phyloP scores from a whole-genome alignment of 2,888 invertebrate species.

The Calameuta idolon region DNA sequence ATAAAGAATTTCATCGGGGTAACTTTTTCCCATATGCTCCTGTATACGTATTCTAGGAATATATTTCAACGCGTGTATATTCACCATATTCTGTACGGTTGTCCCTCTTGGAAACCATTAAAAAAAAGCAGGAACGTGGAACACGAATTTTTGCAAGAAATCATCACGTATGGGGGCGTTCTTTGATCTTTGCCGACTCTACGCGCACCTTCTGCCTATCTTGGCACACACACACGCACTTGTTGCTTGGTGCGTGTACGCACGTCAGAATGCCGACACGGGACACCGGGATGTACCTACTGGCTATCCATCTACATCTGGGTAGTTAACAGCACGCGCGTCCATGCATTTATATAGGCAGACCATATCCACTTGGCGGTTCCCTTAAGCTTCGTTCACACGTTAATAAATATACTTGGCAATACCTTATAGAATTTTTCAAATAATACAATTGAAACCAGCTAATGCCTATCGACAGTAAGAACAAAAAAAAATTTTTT shows the following conservation, averaged over 20 bases:
- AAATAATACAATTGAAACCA: neutral
- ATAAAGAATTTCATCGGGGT: neutral
- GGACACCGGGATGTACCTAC: conserved; percentile 15
- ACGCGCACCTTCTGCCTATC: conserved; percentile 17
- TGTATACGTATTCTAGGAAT: neutral
- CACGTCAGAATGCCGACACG: conserved; percentile 6
- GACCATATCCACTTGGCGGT: neutral
- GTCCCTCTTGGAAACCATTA: neutral
- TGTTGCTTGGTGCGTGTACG: conserved; percentile 6
- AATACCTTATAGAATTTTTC: neutral
- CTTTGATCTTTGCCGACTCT: conserved; percentile 43
- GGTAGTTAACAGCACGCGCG: conserved; percentile 38
- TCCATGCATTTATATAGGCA: conserved; percentile 31
- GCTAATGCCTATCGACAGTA: neutral
- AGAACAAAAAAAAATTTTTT: neutral
- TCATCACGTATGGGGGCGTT: conserved; percentile 37
- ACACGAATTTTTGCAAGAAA: conserved; percentile 34
- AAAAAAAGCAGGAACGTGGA: neutral
- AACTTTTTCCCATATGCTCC: neutral
- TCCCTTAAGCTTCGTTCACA: neutral
- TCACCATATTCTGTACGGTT: neutral
- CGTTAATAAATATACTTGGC: neutral
- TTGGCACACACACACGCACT: neutral
- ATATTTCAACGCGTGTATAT: neutral
- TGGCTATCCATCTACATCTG: conserved; percentile 36